Base-by-base conservation (phyloP, 2,797 vertebrate genomes). In the Enteromius mattozi region DNA sequence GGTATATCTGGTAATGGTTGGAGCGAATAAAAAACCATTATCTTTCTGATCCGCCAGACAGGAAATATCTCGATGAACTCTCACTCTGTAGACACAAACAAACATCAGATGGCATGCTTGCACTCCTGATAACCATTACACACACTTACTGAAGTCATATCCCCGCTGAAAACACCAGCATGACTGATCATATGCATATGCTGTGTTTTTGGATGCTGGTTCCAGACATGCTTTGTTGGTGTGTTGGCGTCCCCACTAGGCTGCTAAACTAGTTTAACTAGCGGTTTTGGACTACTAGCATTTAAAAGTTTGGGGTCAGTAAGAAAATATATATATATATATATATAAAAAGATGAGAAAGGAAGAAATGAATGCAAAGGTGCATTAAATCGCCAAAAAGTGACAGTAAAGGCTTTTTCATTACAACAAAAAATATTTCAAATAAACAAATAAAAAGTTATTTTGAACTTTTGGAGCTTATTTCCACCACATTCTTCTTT, bases 31-130 rank as follows among this genome's bases (percentile, higher is more conserved):
- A 78, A 78, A 78, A 49, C 2, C 65, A 84, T 78, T 84, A 79
- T 84, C 82, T 71, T 78, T 37, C 54, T 84, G 76, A 84, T 84
- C 40, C 9, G 21, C 51, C 76, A 79, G 76, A 79, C 65, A 79
- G 82, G 75, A 84, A 79, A 84, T 79, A 84, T 79, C 65, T 84
- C 49, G 4, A 69, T n/a, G 19, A 68, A 77, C 74, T 83, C 81
- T 69, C n/a, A 83, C 81, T 42, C 72, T 65, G 81, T 47, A 75
- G 63, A 83, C 63, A 78, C 74, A 78, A 78, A 83, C 61, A 83
- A 68, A 83, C 63, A 69, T 83, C n/a, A 69, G 82, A 78, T 77
- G 63, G 82, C 63, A 83, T 83, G 47, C 71, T 68, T 68, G 72
- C 72, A 51, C 65, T 40, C 35, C 24, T 59, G 47, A 42, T 78